A percentile compares a stretch with the other conserved stretches of the same genome.
Conservation (phyloP, 1,140 invertebrate genomes). For the Rhopalosiphum padi region DNA sequence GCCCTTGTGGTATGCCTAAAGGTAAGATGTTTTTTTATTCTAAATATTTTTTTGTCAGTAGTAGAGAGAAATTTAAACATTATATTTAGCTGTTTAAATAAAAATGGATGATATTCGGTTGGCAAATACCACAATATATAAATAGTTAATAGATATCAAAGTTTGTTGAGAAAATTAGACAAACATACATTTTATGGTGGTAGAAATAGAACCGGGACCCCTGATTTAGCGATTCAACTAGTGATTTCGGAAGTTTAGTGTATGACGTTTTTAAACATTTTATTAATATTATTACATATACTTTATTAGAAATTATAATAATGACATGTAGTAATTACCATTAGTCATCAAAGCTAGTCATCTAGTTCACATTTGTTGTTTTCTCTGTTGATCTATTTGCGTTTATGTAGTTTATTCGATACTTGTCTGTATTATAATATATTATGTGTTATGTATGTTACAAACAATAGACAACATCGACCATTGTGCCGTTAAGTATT, state of each 20-base stretch:
- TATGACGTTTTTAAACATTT: neutral
- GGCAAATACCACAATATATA: too few species aligned
- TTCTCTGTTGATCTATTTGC: neutral
- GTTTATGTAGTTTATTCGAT: slow-evolving; percentile 29
- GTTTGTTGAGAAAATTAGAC: neutral
- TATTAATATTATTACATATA: neutral
- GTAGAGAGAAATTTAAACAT: neutral
- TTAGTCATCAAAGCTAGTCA: neutral
- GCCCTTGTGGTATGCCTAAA: slow-evolving; percentile 95
- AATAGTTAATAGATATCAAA: neutral
- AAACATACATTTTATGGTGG: neutral
- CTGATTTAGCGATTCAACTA: neutral
- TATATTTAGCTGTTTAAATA: neutral
- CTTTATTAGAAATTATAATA: neutral
- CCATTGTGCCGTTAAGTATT: slow-evolving; percentile 46
- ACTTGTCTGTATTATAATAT: neutral
- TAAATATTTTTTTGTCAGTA: neutral
- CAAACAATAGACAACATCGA: neutral
- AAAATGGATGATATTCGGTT: too few species aligned
- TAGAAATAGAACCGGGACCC: neutral
- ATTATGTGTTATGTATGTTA: neutral
- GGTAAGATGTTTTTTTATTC: slow-evolving; percentile 71
- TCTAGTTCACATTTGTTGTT: neutral
- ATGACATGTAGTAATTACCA: neutral
- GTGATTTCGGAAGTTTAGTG: neutral